phyloP scores from a whole-genome alignment of 2,797 vertebrate species.

The Spondyliosoma cantharus region DNA sequence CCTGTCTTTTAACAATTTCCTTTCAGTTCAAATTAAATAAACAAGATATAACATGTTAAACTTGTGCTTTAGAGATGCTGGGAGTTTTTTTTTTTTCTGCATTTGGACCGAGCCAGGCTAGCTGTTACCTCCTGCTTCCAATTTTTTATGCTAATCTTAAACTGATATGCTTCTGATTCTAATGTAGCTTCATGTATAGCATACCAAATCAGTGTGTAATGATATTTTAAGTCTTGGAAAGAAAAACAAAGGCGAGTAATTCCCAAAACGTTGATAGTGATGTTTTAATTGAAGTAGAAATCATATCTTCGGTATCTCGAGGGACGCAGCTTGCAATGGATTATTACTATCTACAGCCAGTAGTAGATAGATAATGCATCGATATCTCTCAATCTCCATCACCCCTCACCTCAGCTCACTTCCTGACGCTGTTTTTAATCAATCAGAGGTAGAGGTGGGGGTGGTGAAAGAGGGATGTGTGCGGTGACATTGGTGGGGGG shows the following conservation, averaged over 20 bases:
- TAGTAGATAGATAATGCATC: not conserved
- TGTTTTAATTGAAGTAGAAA: not conserved
- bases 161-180: not conserved
- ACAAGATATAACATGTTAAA: not conserved
- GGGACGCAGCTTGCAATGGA: not conserved
- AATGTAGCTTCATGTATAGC: not conserved
- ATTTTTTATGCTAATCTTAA: not conserved
- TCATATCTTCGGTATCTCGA: not conserved
- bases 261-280: not conserved
- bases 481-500: not conserved
- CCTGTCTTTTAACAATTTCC: not conserved
- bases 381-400: not conserved
- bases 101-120: not conserved
- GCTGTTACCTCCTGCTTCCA: too few relatives aligned
- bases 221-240: not conserved
- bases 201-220: not conserved
- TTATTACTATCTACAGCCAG: not conserved
- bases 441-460: not conserved
- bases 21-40: not conserved
- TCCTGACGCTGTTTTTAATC: conserved; percentile 9
- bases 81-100: too few relatives aligned
- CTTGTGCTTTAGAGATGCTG: too few relatives aligned
- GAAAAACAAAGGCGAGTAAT: not conserved
- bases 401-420: not conserved
- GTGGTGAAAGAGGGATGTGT: conserved; percentile 8